Evolutionary conservation across 2,888 invertebrate genomes (phyloP), one percentile per base, ranked within the genome.

Genomic region (Anoncus sp.): DNA sequence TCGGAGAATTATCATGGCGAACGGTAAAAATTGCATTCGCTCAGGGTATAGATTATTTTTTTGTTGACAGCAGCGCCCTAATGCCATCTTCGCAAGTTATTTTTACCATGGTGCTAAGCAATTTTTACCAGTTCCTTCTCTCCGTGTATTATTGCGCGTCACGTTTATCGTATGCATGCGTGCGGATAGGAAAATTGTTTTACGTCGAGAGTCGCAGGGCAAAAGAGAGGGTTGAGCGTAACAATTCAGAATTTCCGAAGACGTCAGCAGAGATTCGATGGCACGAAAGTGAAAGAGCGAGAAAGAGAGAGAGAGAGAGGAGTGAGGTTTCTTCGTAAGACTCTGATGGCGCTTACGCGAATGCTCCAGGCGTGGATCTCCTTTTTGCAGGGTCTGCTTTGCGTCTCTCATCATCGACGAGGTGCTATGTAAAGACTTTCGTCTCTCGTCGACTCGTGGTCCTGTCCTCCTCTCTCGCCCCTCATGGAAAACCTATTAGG

Each of bases 401-500:
- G 60, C 38, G 55, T 31, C 63, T 57, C 55, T 51, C 63, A 27
- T 63, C 72, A 72, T 72, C 72, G 72, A 72, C 72, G 55, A 55
- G 72, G 72, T 38, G 67, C 55, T 73, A 63, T 47, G 53, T 69
- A 53, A 63, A 45, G 75, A 16, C 70, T 74, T 65, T 74, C 63
- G 63, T 66, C 59, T 69, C 67, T 62, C 63, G 57, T 73, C 63
- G 66, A 60, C 74, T 3, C 65, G 65, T 43, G 65, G 67, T 57
- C 63, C 43, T 63, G 51, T 51, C 40, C 49, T 43, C 47, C 38
- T 59, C 53, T 47, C 75, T 31, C 63, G 82, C 84, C 83, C 83
- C 81, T 85, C 85, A 85, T 81, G 85, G 89, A 89, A 90, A 90
- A 90, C 88, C 90, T 90, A 90, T 90, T 90, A 90, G 89, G 82